Evolutionary conservation across 2,113 vertebrate species (phyloP).

Genomic region (Acrocephalus kingi): DNA sequence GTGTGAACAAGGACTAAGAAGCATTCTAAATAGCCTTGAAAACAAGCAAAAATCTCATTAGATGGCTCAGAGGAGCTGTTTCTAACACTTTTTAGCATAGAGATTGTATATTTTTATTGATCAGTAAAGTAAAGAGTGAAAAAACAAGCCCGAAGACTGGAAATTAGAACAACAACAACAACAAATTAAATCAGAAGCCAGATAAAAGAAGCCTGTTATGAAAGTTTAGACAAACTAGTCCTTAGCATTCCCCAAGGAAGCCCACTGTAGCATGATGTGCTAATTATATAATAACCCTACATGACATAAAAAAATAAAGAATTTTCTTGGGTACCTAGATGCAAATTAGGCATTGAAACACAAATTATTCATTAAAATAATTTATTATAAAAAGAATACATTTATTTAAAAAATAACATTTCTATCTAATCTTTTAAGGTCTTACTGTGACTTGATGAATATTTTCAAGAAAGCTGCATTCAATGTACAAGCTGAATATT

Average conservation of each 20-base stretch:
- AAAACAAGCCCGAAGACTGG: neutral
- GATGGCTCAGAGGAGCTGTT: neutral
- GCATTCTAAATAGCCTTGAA: neutral
- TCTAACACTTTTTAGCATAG: neutral
- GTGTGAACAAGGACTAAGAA: neutral
- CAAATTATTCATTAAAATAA: neutral
- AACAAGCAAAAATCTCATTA: neutral
- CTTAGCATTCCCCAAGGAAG: neutral
- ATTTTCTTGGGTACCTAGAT: neutral
- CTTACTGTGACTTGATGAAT: neutral
- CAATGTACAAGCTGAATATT: neutral
- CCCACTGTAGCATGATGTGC: neutral
- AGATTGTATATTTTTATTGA: neutral
- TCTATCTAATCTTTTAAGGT: neutral
- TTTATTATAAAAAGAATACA: neutral
- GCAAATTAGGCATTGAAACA: neutral
- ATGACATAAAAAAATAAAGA: neutral
- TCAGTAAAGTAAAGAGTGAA: neutral
- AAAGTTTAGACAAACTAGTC: neutral
- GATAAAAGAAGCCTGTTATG: neutral
- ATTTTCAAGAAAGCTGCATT: neutral
- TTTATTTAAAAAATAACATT: neutral
- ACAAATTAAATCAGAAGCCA: neutral
- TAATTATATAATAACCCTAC: neutral
- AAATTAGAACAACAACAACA: neutral